Percentiles rank a stretch among this genome's conserved stretches.
phyloP scores from a whole-genome alignment of 1,140 invertebrate genomes.

The Micrasema minimum region DNA sequence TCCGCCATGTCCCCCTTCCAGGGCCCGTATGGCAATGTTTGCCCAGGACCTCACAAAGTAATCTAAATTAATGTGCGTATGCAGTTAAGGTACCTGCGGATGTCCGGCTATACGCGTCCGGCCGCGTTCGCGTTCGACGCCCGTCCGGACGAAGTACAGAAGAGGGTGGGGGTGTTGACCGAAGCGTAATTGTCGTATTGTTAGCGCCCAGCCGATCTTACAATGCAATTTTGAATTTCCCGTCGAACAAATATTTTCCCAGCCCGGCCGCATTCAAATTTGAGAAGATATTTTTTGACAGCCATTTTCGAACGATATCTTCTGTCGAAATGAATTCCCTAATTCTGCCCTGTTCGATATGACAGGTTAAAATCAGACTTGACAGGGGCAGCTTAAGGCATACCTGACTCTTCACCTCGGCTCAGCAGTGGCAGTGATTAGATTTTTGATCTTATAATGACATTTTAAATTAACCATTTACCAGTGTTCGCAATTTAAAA shows the following conservation, averaged over 20 bases:
- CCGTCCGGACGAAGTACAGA: background rate
- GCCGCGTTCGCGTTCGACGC: no score
- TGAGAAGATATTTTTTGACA: background rate
- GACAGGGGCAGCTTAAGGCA: no score
- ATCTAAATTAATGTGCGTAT: constrained; percentile 47
- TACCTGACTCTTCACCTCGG: no score
- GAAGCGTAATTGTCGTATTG: constrained; percentile 44
- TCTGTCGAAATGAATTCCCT: no score
- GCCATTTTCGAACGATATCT: background rate
- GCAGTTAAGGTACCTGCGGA: constrained; percentile 34
- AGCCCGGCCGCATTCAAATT: background rate
- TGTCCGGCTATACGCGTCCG: background rate
- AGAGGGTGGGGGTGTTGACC: constrained; percentile 31
- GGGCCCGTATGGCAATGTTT: constrained; percentile 30
- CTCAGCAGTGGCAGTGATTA: no score
- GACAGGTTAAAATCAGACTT: no score
- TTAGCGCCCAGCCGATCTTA: constrained; percentile 32
- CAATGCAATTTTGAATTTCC: constrained; percentile 32
- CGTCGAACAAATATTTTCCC: no score
- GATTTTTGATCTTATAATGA: no score
- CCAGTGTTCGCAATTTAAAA: no score
- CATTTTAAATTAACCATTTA: no score
- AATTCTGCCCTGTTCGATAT: no score
- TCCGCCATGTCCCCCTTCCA: background rate
- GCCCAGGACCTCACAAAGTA: constrained; percentile 41